Conservation (phyloP, 2,113 vertebrate species). For the Chaetorhynchus papuensis region DNA sequence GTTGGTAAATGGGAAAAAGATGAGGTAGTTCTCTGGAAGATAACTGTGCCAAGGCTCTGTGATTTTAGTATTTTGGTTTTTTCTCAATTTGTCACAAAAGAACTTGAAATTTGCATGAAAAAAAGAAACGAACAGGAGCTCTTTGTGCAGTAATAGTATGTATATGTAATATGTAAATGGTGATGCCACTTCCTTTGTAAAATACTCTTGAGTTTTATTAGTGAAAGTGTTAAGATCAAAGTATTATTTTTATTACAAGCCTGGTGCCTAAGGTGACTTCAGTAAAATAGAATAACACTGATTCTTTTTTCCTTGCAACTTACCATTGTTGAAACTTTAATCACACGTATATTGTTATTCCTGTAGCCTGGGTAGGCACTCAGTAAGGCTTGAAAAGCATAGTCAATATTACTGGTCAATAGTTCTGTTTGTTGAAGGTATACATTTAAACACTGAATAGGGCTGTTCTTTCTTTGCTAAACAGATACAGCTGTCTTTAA, state of each 20-base stretch:
- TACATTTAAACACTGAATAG: neutral
- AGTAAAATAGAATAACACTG: neutral
- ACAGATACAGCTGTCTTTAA: neutral
- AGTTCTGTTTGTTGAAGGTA: neutral
- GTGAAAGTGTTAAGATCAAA: neutral
- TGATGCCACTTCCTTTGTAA: neutral
- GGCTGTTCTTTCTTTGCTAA: neutral
- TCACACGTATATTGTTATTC: neutral
- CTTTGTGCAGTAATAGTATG: neutral
- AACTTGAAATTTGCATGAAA: neutral
- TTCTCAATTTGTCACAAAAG: neutral
- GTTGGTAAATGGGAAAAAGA: neutral
- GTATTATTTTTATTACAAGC: neutral
- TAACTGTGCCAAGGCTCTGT: slow-evolving; percentile 1
- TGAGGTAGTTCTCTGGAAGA: neutral
- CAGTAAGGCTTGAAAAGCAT: neutral
- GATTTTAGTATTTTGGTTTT: neutral
- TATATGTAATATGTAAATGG: neutral
- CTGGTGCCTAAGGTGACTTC: neutral
- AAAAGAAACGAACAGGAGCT: neutral
- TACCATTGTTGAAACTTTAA: neutral
- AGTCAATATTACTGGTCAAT: neutral
- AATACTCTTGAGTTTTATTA: neutral
- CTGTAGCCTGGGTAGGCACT: neutral
- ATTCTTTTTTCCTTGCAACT: neutral